Conservation (phyloP, 2,797 vertebrate species). For the Myotis pilosus region DNA sequence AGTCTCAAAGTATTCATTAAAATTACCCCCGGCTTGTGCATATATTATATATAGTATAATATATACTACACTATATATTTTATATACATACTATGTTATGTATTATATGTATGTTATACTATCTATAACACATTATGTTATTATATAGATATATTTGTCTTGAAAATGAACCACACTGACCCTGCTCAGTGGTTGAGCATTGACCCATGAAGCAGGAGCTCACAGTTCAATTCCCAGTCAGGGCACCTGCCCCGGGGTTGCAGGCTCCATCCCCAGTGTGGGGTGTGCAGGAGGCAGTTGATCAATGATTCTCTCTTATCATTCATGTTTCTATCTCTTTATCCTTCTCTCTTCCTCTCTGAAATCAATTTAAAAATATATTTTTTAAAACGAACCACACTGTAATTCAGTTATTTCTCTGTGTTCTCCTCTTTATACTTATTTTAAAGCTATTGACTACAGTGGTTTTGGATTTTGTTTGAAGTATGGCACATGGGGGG, state of each 20-base stretch:
- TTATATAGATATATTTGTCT: not conserved
- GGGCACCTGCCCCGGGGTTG: too few species aligned
- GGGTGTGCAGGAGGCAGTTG: too few species aligned
- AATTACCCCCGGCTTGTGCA: not conserved
- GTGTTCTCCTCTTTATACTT: not conserved
- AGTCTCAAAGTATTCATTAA: constrained; percentile 11
- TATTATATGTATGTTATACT: not conserved
- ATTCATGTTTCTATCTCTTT: too few species aligned
- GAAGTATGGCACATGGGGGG: not conserved
- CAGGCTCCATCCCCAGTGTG: too few species aligned
- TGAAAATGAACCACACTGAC: not conserved
- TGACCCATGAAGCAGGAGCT: too few species aligned
- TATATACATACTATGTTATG: not conserved
- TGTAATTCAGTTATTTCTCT: not conserved
- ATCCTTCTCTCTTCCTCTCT: too few species aligned
- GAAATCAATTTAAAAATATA: not conserved
- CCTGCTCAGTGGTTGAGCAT: too few species aligned
- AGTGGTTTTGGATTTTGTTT: not conserved
- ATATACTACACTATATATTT: not conserved
- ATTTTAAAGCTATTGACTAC: constrained; percentile 19
- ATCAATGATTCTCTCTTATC: too few species aligned
- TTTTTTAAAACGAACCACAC: not conserved
- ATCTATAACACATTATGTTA: not conserved
- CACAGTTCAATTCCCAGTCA: too few species aligned
- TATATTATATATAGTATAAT: not conserved